These are phyloP conservation scores for Loripinus fragilis DNA, from an alignment of 2,888 invertebrate genomes.

Conservation along the genomic window DNA sequence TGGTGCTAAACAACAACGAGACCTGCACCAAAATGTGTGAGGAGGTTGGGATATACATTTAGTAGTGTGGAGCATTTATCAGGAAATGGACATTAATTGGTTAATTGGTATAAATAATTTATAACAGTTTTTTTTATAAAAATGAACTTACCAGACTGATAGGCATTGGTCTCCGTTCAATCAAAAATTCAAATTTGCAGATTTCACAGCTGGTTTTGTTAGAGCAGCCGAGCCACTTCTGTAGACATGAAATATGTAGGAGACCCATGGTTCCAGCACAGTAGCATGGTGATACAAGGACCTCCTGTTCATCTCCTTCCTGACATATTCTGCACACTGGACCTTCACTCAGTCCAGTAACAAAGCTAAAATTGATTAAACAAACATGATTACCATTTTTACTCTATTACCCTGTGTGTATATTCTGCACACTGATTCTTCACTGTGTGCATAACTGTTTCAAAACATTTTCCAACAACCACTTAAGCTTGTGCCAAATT, in stretches of 20 bases:
- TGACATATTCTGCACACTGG: constrained; percentile 85
- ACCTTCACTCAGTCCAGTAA: constrained; percentile 46
- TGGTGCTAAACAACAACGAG: too few species aligned
- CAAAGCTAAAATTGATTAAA: neutral
- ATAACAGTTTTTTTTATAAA: too few species aligned
- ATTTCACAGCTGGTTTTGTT: constrained; percentile 91
- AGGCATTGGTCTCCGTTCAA: constrained; percentile 85
- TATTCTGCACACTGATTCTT: too few species aligned
- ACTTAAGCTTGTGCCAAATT: too few species aligned
- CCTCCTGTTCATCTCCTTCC: constrained; percentile 84
- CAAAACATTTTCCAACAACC: too few species aligned
- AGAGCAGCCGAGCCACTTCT: constrained; percentile 89
- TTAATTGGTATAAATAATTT: too few species aligned
- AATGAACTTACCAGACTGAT: constrained; percentile 84
- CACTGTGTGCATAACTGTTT: too few species aligned
- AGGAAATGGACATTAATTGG: too few species aligned
- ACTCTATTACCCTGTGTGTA: too few species aligned
- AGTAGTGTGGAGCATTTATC: too few species aligned
- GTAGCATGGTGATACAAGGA: constrained; percentile 85
- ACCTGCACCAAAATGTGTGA: too few species aligned
- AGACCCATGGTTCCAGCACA: constrained; percentile 89
- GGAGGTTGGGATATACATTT: too few species aligned
- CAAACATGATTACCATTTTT: neutral
- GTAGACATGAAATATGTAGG: constrained; percentile 89
- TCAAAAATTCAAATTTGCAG: constrained; percentile 88